Evolutionary conservation across 2,797 vertebrate genomes (phyloP).

Genomic region (Echeneis naucrates): DNA sequence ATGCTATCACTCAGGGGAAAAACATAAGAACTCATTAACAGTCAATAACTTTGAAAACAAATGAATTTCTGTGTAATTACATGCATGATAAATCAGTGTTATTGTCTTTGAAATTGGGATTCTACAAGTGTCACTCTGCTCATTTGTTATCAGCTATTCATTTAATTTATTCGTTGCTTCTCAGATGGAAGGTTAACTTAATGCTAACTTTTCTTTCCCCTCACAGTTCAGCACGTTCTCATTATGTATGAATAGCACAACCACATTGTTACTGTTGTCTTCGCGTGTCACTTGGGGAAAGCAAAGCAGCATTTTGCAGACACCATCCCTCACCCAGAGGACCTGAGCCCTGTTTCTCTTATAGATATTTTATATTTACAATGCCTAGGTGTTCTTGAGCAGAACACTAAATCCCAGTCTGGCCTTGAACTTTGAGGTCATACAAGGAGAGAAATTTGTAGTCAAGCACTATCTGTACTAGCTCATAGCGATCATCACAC

Average conservation of each 20-base stretch:
- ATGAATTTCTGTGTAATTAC: slow-evolving; percentile 29
- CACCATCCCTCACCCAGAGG: slow-evolving; percentile 14
- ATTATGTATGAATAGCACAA: slow-evolving; percentile 10
- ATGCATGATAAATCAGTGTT: slow-evolving; percentile 30
- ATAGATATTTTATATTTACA: not conserved
- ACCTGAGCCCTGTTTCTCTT: slow-evolving; percentile 3
- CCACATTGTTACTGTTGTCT: slow-evolving; percentile 36
- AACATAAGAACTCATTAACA: slow-evolving; percentile 20
- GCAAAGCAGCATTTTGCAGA: slow-evolving; percentile 7
- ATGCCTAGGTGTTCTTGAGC: slow-evolving; percentile 21
- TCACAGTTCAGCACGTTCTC: slow-evolving; percentile 31
- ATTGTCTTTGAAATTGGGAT: slow-evolving; percentile 13
- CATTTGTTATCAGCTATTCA: slow-evolving; percentile 11
- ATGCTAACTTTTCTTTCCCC: slow-evolving; percentile 8
- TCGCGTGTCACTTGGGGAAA: slow-evolving; percentile 1
- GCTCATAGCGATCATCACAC: not conserved
- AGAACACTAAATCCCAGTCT: slow-evolving; percentile 9
- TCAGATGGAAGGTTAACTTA: slow-evolving; percentile 12
- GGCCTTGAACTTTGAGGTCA: not conserved
- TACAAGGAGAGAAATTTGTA: not conserved
- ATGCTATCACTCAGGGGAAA: slow-evolving; percentile 21
- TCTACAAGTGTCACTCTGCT: slow-evolving; percentile 21
- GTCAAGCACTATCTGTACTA: not conserved
- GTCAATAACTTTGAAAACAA: slow-evolving; percentile 32
- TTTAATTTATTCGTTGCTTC: slow-evolving; percentile 2